These are phyloP conservation scores for Lasius fuliginosus DNA, from an alignment of 2,888 invertebrate genomes.

Conservation along the genomic window DNA sequence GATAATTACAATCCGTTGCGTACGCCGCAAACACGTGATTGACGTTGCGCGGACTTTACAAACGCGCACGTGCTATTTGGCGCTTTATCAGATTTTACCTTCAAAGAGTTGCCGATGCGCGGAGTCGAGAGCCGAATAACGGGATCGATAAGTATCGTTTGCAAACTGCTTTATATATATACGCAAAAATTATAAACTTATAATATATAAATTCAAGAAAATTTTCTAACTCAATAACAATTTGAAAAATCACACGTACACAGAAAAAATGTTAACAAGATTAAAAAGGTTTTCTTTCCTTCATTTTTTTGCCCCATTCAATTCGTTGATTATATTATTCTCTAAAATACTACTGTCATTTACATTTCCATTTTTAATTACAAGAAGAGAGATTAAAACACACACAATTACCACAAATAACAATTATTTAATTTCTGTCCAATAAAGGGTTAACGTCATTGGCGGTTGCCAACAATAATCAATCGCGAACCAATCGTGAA, in stretches of 20 bases:
- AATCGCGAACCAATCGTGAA: constrained; percentile 19
- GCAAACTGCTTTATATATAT: not conserved
- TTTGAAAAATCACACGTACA: not conserved
- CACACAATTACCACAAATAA: not conserved
- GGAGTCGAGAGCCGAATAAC: not conserved
- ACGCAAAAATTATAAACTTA: constrained; percentile 2
- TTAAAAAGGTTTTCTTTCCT: not conserved
- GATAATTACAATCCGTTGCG: constrained; percentile 28
- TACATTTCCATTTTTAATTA: not conserved
- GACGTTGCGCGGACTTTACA: constrained; percentile 5
- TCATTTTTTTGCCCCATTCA: not conserved
- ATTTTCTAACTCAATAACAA: not conserved
- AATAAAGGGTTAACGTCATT: constrained; percentile 34
- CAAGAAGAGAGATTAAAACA: not conserved
- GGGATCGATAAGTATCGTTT: not conserved
- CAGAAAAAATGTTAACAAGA: no score
- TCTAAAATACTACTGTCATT: not conserved
- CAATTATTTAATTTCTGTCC: constrained; percentile 7
- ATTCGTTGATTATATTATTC: not conserved
- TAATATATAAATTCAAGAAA: not conserved
- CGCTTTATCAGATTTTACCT: constrained; percentile 36
- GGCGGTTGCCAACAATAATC: constrained; percentile 15
- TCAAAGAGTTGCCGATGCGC: not conserved
- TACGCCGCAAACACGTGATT: constrained; percentile 28
- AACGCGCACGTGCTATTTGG: constrained; percentile 25